A percentile compares a stretch with the other conserved stretches of the same genome.
Conservation (phyloP, 2,113 vertebrate genomes). For the Anguilla japonica region DNA sequence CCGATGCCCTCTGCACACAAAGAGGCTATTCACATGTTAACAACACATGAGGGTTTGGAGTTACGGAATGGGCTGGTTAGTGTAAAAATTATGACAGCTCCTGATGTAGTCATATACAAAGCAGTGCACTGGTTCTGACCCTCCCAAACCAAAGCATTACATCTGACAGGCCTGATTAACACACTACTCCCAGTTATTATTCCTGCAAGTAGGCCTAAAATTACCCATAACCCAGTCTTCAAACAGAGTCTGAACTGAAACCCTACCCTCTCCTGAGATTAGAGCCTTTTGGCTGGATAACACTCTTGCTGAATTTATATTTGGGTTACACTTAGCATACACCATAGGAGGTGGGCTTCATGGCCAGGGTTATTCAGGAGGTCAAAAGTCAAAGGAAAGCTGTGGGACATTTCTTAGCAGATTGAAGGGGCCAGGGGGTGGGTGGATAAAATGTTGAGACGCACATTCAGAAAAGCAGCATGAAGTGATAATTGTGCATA, state of each 20-base stretch:
- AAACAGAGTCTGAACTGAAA: slow-evolving; percentile 22
- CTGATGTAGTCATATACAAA: slow-evolving; percentile 2
- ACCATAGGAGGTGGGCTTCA: slow-evolving; percentile 12
- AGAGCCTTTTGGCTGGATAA: slow-evolving; percentile 16
- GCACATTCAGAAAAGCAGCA: slow-evolving; percentile 33
- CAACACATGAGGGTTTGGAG: slow-evolving; percentile 9
- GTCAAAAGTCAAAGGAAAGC: slow-evolving; percentile 28
- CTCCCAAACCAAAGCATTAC: slow-evolving; percentile 14
- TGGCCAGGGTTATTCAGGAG: neutral
- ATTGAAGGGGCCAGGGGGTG: slow-evolving; percentile 4
- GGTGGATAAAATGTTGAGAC: neutral
- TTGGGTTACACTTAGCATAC: slow-evolving; percentile 26
- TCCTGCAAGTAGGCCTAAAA: slow-evolving; percentile 18
- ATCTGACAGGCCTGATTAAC: slow-evolving; percentile 30
- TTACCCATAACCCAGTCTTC: slow-evolving; percentile 16
- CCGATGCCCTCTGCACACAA: slow-evolving; percentile 17
- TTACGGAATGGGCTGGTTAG: slow-evolving; percentile 29
- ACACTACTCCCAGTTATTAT: slow-evolving; percentile 27
- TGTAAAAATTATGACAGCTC: slow-evolving; percentile 27
- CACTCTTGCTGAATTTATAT: slow-evolving; percentile 16
- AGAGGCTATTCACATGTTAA: slow-evolving; percentile 18
- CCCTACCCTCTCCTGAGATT: slow-evolving; percentile 17
- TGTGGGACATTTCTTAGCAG: slow-evolving; percentile 15
- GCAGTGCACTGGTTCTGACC: slow-evolving; percentile 12
- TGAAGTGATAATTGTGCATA: slow-evolving; percentile 49